phyloP scores from a whole-genome alignment of 2,113 vertebrate genomes.

The Saccopteryx bilineata region DNA sequence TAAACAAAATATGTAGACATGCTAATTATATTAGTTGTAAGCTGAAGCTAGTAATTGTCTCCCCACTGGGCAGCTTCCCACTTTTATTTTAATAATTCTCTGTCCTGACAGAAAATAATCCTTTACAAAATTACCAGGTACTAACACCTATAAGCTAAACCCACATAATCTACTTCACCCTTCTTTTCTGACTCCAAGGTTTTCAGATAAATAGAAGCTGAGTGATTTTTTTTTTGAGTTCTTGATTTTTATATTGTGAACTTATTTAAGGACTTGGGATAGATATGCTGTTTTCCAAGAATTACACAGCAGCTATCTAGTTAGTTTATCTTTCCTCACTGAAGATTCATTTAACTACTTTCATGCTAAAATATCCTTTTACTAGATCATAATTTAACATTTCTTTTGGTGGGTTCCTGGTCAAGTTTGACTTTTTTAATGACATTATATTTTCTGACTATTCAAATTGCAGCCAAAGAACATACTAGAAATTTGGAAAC shows the following conservation, averaged over 20 bases:
- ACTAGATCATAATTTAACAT: background rate
- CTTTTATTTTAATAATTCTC: slow-evolving; percentile 74
- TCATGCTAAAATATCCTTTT: background rate
- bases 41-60: slow-evolving; percentile 59
- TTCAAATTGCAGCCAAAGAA: slow-evolving; percentile 44
- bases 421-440: slow-evolving; percentile 8
- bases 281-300: background rate
- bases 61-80: slow-evolving; percentile 12
- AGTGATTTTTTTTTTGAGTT: slow-evolving; percentile 49
- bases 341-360: background rate
- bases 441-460: background rate
- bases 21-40: slow-evolving; percentile 77
- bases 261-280: background rate
- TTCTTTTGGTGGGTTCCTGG: background rate
- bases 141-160: slow-evolving; percentile 47
- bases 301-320: background rate
- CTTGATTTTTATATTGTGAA: background rate
- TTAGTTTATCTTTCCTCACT: background rate
- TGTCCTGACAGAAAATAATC: slow-evolving; percentile 68
- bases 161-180: background rate
- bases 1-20: slow-evolving; percentile 73
- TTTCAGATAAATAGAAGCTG: slow-evolving; percentile 22
- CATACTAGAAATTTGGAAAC: slow-evolving; percentile 30
- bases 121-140: slow-evolving; percentile 57
- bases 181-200: slow-evolving; percentile 38